Base-by-base conservation (phyloP, 2,113 vertebrate genomes). In the Tachuris rubrigastra region DNA sequence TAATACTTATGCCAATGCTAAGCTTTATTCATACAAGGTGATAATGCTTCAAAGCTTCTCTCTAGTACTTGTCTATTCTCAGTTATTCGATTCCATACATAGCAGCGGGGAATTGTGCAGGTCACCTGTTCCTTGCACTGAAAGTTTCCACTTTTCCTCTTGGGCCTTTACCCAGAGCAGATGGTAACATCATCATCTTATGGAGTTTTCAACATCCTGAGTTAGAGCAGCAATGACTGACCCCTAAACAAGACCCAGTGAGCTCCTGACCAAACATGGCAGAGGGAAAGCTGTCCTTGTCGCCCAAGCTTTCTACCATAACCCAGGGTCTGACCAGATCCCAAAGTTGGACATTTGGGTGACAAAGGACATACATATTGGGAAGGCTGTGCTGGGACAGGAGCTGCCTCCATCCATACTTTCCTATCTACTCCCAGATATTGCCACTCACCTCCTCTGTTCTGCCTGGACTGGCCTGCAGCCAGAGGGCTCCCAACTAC, bases 401-500 rank as follows among this genome's bases (percentile, higher is more conserved):
- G n/a, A 84, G 27, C 31, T 74, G 56, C 37, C 41, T 87, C 44
- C 2, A 1, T 47, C 49, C 25, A 10, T 13, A 17, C 19, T 47
- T 79, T 62, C 18, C 19, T 1, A 0, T 22, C 59, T 16, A 14
- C 39, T 56, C 21, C 39, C 41, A 47, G 16, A 56, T 35, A 6
- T 42, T 65, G 14, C 21, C 41, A 14, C 39, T 20, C 53, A 28
- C 31, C 72, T 76, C 39, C 35, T 56, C 28, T n/a, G 18, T 44
- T 81, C 20, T 67, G 68, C 39, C 47, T 31, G 35, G 86, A 20
- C 23, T 68, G 44, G 44, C 56, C 84, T 85, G 35, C 49, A 62
- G 69, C 84, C 91, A 91, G 84, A 85, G 80, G 49, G 49, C 74
- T 94, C 66, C 71, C 81, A 89, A 24, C 49, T 73, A 22, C 35